A percentile compares a stretch with the other conserved stretches of the same genome.
phyloP scores from a whole-genome alignment of 2,113 vertebrate species.

The Enhydra lutris region DNA sequence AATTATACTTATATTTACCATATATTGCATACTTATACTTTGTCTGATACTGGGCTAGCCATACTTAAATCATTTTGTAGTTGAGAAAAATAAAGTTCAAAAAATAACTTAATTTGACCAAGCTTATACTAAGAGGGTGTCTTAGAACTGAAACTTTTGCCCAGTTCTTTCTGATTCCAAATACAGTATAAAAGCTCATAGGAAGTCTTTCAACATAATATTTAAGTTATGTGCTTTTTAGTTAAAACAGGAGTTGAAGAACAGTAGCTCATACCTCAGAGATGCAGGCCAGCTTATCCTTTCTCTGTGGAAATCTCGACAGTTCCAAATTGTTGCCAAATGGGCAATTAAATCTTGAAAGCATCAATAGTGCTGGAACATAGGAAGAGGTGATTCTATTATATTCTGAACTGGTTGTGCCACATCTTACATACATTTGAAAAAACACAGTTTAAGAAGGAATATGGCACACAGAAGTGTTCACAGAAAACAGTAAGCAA shows the following conservation, averaged over 20 bases:
- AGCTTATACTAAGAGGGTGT: neutral
- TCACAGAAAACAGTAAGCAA: neutral
- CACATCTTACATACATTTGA: neutral
- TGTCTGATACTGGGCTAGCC: neutral
- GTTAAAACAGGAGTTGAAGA: neutral
- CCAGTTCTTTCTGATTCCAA: neutral
- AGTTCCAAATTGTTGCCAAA: neutral
- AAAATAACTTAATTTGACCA: neutral
- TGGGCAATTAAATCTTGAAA: neutral
- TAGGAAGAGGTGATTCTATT: neutral
- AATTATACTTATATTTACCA: neutral
- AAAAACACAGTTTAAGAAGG: neutral
- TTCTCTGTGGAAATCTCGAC: neutral
- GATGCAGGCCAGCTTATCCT: neutral
- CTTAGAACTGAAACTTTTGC: neutral
- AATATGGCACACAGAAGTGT: neutral
- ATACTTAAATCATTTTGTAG: neutral
- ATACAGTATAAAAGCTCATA: neutral
- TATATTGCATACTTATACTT: neutral
- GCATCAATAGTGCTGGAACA: neutral
- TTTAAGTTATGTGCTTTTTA: neutral
- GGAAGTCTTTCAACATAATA: neutral
- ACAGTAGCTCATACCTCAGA: neutral
- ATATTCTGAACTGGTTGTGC: neutral
- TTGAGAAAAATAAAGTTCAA: neutral